These are phyloP conservation scores for Drosophila anceps DNA, from an alignment of 2,888 invertebrate species.

Conservation along the genomic window DNA sequence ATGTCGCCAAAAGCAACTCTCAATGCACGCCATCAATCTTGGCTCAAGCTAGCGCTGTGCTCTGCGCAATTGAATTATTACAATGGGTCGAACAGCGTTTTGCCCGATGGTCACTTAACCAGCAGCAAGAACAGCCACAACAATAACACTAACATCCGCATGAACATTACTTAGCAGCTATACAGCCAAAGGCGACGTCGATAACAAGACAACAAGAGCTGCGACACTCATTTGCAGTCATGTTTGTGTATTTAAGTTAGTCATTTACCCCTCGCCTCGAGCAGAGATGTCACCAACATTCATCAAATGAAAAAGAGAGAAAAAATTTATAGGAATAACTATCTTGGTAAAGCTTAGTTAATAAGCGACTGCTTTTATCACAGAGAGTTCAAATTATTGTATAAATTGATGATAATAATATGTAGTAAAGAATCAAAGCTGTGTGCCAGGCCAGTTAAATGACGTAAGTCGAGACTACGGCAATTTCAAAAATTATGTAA, in stretches of 20 bases:
- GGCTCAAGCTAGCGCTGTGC: constrained; percentile 33
- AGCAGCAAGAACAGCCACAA: constrained; percentile 27
- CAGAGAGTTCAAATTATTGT: not conserved
- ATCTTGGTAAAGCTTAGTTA: not conserved
- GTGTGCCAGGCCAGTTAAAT: not conserved
- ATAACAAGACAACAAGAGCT: constrained; percentile 43
- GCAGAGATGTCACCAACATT: constrained; percentile 32
- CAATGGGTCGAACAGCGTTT: constrained; percentile 69
- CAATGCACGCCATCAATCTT: constrained; percentile 79
- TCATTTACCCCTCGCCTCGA: not conserved
- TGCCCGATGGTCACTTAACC: constrained; percentile 74
- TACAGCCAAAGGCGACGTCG: constrained; percentile 28
- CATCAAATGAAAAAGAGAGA: constrained; percentile 8
- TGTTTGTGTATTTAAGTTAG: constrained; percentile 60
- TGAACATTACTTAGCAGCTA: constrained; percentile 16
- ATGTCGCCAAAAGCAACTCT: constrained; percentile 78
- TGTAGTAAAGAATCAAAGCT: not conserved
- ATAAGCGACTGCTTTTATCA: not conserved
- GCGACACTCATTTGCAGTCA: constrained; percentile 74
- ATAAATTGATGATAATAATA: not conserved
- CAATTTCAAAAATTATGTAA: not conserved
- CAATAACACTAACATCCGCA: constrained; percentile 15
- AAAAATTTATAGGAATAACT: not conserved
- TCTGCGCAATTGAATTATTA: constrained; percentile 78
- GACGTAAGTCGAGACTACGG: not conserved